Conservation (phyloP, 64 coral and sea anemone genomes). For the Acropora tenuis region DNA sequence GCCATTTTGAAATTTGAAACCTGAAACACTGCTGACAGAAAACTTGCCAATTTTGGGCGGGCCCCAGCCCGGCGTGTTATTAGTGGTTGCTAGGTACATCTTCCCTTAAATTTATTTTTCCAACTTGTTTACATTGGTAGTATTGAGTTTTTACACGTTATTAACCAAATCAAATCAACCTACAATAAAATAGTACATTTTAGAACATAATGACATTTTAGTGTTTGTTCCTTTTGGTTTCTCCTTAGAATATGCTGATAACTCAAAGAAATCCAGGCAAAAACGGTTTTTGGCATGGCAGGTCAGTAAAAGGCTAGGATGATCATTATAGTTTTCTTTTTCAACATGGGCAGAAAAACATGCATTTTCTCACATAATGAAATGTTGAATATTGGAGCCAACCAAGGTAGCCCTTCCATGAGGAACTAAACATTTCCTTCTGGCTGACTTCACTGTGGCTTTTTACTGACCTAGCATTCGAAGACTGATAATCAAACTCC, state of each 20-base stretch:
- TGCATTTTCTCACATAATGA: neutral
- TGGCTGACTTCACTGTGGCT: neutral
- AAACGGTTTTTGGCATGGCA: conserved; percentile 24
- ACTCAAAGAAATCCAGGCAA: conserved; percentile 8
- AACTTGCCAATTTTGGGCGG: conserved; percentile 47
- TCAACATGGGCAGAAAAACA: neutral
- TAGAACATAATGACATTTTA: neutral
- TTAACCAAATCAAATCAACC: conserved; percentile 9
- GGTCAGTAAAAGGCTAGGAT: neutral
- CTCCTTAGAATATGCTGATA: conserved; percentile 11
- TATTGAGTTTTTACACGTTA: neutral
- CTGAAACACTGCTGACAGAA: conserved; percentile 45
- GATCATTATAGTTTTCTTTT: too few species aligned
- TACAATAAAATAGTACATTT: conserved; percentile 17
- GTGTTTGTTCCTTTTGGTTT: neutral
- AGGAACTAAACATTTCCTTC: conserved; percentile 7
- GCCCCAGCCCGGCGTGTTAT: conserved; percentile 32
- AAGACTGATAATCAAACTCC: conserved; percentile 3
- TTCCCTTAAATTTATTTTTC: neutral
- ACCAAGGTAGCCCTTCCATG: conserved; percentile 4
- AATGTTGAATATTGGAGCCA: conserved; percentile 7
- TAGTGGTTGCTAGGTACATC: neutral
- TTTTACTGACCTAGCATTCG: neutral
- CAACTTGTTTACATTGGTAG: neutral
- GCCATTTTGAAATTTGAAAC: conserved; percentile 54